Base-by-base conservation (phyloP, 2,797 vertebrate genomes). In the Cyclura pinguis region DNA sequence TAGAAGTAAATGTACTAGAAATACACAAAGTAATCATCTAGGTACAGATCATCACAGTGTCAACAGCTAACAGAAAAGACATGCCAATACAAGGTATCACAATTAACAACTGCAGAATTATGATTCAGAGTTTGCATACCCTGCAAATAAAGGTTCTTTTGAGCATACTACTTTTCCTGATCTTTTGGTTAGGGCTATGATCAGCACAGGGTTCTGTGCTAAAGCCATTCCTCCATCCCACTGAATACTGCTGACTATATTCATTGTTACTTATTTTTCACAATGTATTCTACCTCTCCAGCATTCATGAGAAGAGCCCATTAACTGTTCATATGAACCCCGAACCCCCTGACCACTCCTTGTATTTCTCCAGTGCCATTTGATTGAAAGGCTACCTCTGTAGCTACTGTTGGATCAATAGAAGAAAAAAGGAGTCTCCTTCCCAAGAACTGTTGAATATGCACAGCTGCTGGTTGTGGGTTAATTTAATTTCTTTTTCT, bases 101-200 rank as follows among this genome's bases (percentile, higher is more conserved):
- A 29, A 38, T 82, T 88, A 14, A 42, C 32, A 67, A 82, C 16
- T 72, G 4, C n/a, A 18, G 80, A 55, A 35, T 29, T 82, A 73
- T 50, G 59, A 80, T 80, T 80, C 67, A 72, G 50, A 29, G 35
- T 38, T 52, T 80, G 62, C 6, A 52, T 69, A 55, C 6, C n/a
- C 18, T 35, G 77, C 32, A 69, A 80, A 57, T 38, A 81, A 81
- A 81, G 73, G 78, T 72, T 81, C 24, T 80, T 82, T 59, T 88
- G 24, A 82, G 50, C 6, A 0, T 64, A 32, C 27, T 42, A 1
- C 32, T 88, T 81, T 88, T 38, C 38, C 50, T 74, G 74, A 64
- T 24, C 1, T 57, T 76, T 59, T 47, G 57, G 2, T 29, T 74
- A 59, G 50, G 32, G 24, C 18, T 78, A 59, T 80, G 38, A 50